These are phyloP conservation scores for Sinotaia quadrata DNA, from an alignment of 2,888 invertebrate genomes.

Conservation along the genomic window DNA sequence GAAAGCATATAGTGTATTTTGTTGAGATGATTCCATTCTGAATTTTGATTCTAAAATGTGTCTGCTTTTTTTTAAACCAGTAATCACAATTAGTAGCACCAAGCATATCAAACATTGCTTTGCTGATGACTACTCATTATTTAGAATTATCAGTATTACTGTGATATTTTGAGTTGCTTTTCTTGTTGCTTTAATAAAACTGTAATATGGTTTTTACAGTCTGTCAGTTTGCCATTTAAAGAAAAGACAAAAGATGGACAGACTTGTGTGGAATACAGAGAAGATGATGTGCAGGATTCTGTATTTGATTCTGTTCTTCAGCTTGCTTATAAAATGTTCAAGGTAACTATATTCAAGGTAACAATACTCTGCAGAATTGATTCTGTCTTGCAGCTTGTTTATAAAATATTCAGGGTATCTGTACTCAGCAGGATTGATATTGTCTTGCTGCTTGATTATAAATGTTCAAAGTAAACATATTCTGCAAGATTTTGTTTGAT, in stretches of 20 bases:
- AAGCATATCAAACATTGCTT: background rate
- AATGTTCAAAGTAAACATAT: too few species aligned
- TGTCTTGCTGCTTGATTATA: too few species aligned
- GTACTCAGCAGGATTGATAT: too few species aligned
- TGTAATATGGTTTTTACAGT: too few species aligned
- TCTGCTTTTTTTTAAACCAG: too few species aligned
- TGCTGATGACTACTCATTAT: background rate
- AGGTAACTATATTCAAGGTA: slow-evolving; percentile 50
- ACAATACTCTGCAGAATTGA: background rate
- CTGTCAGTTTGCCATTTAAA: slow-evolving; percentile 75
- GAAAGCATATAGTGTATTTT: too few species aligned
- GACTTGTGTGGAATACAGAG: slow-evolving; percentile 81
- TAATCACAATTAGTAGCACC: too few species aligned
- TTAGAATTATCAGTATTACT: background rate
- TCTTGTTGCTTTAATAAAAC: slow-evolving; percentile 7
- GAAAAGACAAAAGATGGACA: slow-evolving; percentile 82
- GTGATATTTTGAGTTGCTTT: background rate
- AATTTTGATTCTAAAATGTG: too few species aligned
- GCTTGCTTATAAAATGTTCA: slow-evolving; percentile 87
- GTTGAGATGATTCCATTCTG: too few species aligned
- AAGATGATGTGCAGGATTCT: slow-evolving; percentile 86
- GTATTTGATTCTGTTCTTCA: slow-evolving; percentile 81
- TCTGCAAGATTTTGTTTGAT: too few species aligned
- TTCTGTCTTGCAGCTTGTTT: background rate
- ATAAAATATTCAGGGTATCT: slow-evolving; percentile 2